A percentile compares a stretch with the other conserved stretches of the same genome.
phyloP scores from a whole-genome alignment of 1,140 invertebrate species.

The Diachasmimorpha longicaudata region DNA sequence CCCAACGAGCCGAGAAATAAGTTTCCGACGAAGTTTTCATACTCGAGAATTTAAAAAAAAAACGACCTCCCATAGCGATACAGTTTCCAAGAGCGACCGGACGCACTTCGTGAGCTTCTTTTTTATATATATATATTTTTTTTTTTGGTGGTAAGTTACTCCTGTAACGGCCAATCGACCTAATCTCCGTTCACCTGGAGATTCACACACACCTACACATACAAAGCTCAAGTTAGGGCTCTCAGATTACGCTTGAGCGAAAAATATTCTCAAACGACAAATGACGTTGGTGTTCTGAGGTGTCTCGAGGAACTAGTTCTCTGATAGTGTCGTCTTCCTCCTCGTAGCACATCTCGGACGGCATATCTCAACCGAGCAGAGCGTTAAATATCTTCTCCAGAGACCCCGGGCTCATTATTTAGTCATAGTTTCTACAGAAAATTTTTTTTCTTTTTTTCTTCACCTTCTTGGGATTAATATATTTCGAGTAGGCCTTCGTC shows the following conservation, averaged over 20 bases:
- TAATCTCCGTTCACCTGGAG: conserved; percentile 37
- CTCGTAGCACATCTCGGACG: not conserved
- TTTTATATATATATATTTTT: too few species aligned
- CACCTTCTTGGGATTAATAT: conserved; percentile 14
- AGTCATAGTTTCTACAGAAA: not conserved
- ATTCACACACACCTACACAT: not conserved
- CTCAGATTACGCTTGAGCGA: conserved; percentile 36
- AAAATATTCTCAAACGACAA: conserved; percentile 29
- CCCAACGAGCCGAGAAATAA: not conserved
- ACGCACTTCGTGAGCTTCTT: not conserved
- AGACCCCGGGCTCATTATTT: not conserved
- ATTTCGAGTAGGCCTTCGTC: conserved; percentile 20
- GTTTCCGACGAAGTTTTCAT: too few species aligned
- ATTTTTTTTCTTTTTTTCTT: not conserved
- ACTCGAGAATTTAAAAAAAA: too few species aligned
- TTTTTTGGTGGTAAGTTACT: not conserved
- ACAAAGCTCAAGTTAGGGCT: conserved; percentile 24
- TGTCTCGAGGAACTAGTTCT: not conserved
- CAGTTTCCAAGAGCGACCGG: not conserved
- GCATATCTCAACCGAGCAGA: not conserved
- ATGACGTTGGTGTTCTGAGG: conserved; percentile 10
- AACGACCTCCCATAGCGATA: not conserved
- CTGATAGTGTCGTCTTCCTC: not conserved
- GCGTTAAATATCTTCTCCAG: not conserved
- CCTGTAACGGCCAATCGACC: conserved; percentile 9